Conservation (phyloP, 1,140 invertebrate species). For the Triops cancriformis region DNA sequence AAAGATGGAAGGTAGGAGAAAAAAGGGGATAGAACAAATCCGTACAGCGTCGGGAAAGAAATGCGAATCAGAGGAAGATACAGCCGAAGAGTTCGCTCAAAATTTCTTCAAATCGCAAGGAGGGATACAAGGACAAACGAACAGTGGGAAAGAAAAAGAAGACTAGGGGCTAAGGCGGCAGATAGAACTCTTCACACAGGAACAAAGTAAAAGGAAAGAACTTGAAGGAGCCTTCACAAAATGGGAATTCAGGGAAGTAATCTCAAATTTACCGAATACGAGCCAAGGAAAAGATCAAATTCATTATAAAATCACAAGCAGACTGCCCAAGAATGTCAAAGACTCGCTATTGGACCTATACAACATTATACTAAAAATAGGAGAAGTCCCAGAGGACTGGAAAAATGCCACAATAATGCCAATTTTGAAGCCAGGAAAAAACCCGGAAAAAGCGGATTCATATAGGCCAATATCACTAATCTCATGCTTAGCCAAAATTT, state of each 20-base stretch:
- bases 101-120: not conserved
- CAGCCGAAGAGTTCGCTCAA: not conserved
- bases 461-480: not conserved
- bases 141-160: not conserved
- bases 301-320: not conserved
- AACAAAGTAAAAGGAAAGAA: not conserved
- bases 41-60: not conserved
- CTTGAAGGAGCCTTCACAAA: not conserved
- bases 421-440: not conserved
- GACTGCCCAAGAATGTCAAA: not conserved
- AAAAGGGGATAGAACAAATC: not conserved
- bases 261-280: not conserved
- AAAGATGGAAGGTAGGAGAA: not conserved
- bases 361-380: not conserved
- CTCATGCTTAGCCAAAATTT: not conserved
- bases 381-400: not conserved
- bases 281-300: too few relatives aligned
- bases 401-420: not conserved
- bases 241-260: not conserved
- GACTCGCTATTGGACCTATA: not conserved
- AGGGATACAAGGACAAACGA: not conserved
- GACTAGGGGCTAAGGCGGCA: not conserved
- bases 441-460: not conserved
- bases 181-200: not conserved
- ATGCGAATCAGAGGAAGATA: not conserved